A percentile compares a stretch with the other conserved stretches of the same genome.
phyloP scores from a whole-genome alignment of 2,797 vertebrate genomes.

The Neostethus bicornis region DNA sequence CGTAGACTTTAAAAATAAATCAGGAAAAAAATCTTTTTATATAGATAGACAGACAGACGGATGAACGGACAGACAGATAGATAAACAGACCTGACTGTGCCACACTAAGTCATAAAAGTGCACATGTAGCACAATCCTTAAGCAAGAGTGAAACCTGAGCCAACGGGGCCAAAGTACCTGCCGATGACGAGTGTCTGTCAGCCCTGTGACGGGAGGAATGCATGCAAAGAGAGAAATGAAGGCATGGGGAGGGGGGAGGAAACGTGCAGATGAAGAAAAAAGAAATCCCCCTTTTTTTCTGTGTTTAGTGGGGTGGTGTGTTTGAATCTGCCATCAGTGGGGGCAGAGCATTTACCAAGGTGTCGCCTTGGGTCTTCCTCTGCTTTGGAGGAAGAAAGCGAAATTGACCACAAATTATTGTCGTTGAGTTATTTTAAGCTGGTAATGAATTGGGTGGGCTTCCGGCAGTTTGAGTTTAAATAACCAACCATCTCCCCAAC shows the following conservation, averaged over 20 bases:
- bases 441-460: slow-evolving; percentile 39
- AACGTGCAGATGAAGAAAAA: slow-evolving; percentile 34
- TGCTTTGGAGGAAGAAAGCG: slow-evolving; percentile 10
- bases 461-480: slow-evolving; percentile 28
- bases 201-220: slow-evolving; percentile 65
- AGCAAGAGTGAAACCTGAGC: slow-evolving; percentile 71
- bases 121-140: slow-evolving; percentile 66
- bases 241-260: neutral
- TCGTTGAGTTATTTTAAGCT: slow-evolving; percentile 46
- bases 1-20: too few relatives aligned
- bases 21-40: too few relatives aligned
- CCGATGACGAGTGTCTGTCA: slow-evolving; percentile 78
- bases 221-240: slow-evolving; percentile 30
- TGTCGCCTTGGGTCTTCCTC: slow-evolving; percentile 36
- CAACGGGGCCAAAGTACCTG: slow-evolving; percentile 72
- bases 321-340: slow-evolving; percentile 43
- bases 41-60: too few relatives aligned
- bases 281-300: neutral
- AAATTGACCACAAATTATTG: slow-evolving; percentile 39
- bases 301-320: neutral
- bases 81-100: slow-evolving; percentile 60
- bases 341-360: slow-evolving; percentile 35
- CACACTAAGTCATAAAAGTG: slow-evolving; percentile 69
- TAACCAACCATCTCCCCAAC: neutral
- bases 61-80: too few relatives aligned